Base-by-base conservation (phyloP, 2,113 vertebrate species). In the Stomatorhinus ivindoensis region DNA sequence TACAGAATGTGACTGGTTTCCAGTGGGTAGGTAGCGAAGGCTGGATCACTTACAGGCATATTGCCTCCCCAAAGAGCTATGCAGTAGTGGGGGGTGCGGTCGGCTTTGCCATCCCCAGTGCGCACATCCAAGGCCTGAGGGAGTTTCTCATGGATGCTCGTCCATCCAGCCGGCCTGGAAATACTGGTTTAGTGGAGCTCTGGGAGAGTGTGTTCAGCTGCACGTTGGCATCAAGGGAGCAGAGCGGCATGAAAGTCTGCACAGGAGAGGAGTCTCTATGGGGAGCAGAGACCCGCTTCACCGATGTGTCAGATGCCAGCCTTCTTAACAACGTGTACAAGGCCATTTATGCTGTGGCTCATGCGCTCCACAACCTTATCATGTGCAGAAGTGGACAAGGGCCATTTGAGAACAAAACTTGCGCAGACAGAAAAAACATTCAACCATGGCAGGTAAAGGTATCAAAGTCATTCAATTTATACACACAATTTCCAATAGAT, bases 1-100 rank as follows among this genome's bases (percentile, higher is more conserved):
- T 89, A 58, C 94, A 96, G 89, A 95, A 95, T 48, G 93, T 96
- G 50, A 95, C 94, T 19, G 95, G 94, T 17, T 91, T 95, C 39
- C 95, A 96, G 90, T 96, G 96, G 96, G 95, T 96, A 48, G 96
- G 95, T 92, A 96, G 94, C 61, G 96, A 96, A 89, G 95, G 95
- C 19, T 96, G 95, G 96, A 95, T 96, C 89, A 95, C 95, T 7
- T 95, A 96, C 89, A 94, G 94, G 31, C 94, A 95, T 21, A 93
- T 96, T 11, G 93, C 95, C 65, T 94, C 94, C 46, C 48, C 89
- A 1, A 86, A 91, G 2, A 95, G 94, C 90, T 96, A 95, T 1
- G 95, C 93, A 10, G 95, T 96, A 61, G 93, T 96, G 3, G 93
- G 95, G 69, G 95, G 95, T 27, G 94, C 95, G 3, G 92, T 96